Base-by-base conservation (phyloP, 2,888 invertebrate species). In the Standfussiana lucernea region DNA sequence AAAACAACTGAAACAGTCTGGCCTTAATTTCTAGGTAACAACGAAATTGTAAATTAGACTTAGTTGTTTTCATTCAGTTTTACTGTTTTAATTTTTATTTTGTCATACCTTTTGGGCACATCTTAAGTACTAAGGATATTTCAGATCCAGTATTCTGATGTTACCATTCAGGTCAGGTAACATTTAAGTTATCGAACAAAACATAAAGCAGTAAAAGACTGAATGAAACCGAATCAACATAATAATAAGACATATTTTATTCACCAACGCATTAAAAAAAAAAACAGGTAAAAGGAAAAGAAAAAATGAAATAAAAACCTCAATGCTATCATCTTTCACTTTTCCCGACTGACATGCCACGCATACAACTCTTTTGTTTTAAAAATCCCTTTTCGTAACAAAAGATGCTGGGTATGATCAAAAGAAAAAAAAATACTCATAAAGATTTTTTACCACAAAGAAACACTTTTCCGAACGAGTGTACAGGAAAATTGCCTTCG, bases 401-500 rank as follows among this genome's bases (percentile, higher is more conserved):
- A 82, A 72, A 82, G 79, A 84, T 64, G 56, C 65, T 71, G 13
- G 21, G 24, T 80, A 75, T 76, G 79, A 80, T 82, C 80, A 82
- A 86, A 86, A 82, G 76, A 75, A 83, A 76, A 83, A 81, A 76
- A 83, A 78, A 87, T 79, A 73, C 79, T 87, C 80, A 83, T 83
- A 85, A 86, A 88, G 83, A 85, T 86, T 87, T 88, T 88, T 78
- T 79, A 81, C 79, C 84, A 87, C 87, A 90, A 89, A 89, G 89
- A 81, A 89, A 88, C 90, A 88, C 88, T 91, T 91, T 91, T 90
- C 91, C 89, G 71, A 86, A 79, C 83, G 91, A 89, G 79, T 91
- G 90, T 93, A 89, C 90, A 77, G 78, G 86, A 89, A 90, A 88
- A 90, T 91, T 91, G 90, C 88, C 86, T 87, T 86, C 87, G 79